phyloP scores from a whole-genome alignment of 64 coral and sea anemone species.

The Hydrozoanthus tunicans region DNA sequence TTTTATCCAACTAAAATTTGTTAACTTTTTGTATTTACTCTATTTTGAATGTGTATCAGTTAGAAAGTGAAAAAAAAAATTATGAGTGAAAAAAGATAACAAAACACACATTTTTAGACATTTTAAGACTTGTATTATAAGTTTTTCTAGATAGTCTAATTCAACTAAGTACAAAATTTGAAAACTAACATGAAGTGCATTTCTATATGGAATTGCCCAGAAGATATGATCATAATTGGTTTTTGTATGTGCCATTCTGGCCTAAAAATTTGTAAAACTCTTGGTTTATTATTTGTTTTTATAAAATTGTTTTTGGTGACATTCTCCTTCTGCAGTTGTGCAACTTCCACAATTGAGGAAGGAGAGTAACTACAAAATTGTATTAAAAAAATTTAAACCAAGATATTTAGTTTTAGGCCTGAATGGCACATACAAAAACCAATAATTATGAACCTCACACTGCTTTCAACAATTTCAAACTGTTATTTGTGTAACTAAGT shows the following conservation, averaged over 20 bases:
- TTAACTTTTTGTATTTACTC: slow-evolving; percentile 49
- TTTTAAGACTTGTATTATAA: slow-evolving; percentile 32
- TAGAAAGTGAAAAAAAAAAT: slow-evolving; percentile 8
- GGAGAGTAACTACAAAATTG: too few relatives aligned
- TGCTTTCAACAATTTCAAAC: too few relatives aligned
- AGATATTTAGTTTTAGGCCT: not conserved
- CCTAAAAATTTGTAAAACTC: too few relatives aligned
- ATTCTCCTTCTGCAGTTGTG: too few relatives aligned
- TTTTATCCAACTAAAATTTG: slow-evolving; percentile 32
- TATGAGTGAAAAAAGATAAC: slow-evolving; percentile 30
- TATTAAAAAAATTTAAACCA: too few relatives aligned
- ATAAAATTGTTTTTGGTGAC: too few relatives aligned
- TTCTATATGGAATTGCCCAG: slow-evolving; percentile 51
- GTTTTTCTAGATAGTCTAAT: slow-evolving; percentile 16
- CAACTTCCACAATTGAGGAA: too few relatives aligned
- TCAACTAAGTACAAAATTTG: slow-evolving; percentile 22
- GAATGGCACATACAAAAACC: not conserved
- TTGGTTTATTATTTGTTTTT: too few relatives aligned
- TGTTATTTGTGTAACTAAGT: too few relatives aligned
- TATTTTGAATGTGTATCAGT: slow-evolving; percentile 43
- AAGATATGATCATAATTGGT: too few relatives aligned
- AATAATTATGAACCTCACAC: too few relatives aligned
- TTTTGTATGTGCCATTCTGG: too few relatives aligned
- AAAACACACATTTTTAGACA: slow-evolving; percentile 48
- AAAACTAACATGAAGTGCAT: slow-evolving; percentile 57